These are phyloP conservation scores for Philopotamus ludificatus DNA, from an alignment of 1,140 invertebrate genomes.

Conservation along the genomic window DNA sequence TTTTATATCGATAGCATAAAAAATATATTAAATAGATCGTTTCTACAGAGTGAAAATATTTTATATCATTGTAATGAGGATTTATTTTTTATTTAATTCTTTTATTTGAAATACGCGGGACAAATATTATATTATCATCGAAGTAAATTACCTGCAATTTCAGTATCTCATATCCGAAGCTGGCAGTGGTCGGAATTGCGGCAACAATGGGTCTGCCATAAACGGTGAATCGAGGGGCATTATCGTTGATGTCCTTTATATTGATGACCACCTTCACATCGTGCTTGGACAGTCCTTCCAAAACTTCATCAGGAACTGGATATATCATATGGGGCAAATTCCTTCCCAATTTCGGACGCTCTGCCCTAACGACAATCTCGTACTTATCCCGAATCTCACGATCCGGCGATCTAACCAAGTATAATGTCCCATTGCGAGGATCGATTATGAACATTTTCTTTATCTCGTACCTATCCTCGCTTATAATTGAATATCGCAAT, in stretches of 20 bases:
- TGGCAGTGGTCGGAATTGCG: conserved; percentile 73
- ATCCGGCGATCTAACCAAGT: conserved; percentile 67
- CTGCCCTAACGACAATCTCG: conserved; percentile 67
- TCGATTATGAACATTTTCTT: conserved; percentile 67
- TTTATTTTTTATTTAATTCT: conserved; percentile 2
- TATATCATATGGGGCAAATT: conserved; percentile 71
- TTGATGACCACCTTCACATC: conserved; percentile 68
- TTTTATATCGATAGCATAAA: too few species aligned
- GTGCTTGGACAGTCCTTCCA: conserved; percentile 63
- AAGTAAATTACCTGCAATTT: conserved; percentile 64
- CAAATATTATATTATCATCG: not conserved
- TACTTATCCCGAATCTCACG: conserved; percentile 65
- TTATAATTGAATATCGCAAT: conserved; percentile 61
- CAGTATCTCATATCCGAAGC: conserved; percentile 77
- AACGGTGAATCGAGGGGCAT: conserved; percentile 70
- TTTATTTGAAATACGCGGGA: not conserved
- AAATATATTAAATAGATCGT: too few species aligned
- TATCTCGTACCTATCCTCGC: conserved; percentile 57
- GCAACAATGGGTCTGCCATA: conserved; percentile 73
- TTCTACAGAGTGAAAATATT: too few species aligned
- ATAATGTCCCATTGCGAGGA: conserved; percentile 69
- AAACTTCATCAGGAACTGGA: conserved; percentile 66
- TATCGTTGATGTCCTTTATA: conserved; percentile 80
- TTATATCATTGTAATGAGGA: not conserved
- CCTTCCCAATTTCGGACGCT: conserved; percentile 63